These are phyloP conservation scores for Crocallis elinguaria DNA, from an alignment of 2,888 invertebrate species.

Conservation along the genomic window DNA sequence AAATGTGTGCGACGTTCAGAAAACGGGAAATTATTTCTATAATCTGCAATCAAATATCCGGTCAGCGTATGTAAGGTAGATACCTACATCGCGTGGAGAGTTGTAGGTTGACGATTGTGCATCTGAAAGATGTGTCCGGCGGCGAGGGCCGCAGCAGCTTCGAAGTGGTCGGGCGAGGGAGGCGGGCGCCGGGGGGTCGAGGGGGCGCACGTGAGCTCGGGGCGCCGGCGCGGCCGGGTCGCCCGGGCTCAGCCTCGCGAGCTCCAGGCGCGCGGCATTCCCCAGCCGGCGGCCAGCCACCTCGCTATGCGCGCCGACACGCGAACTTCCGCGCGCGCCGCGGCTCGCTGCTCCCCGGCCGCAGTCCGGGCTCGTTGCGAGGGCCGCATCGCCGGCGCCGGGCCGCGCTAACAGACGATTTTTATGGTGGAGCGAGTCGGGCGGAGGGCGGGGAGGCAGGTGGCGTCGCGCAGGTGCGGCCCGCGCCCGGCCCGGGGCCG, in stretches of 20 bases:
- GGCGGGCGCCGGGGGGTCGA: conserved; percentile 60
- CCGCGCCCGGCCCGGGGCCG: conserved; percentile 76
- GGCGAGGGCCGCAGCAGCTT: conserved; percentile 55
- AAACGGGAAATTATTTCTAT: conserved; percentile 42
- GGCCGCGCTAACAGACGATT: conserved; percentile 69
- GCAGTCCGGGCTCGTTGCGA: conserved; percentile 71
- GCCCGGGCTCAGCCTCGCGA: conserved; percentile 67
- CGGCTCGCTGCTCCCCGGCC: conserved; percentile 67
- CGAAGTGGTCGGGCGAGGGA: conserved; percentile 45
- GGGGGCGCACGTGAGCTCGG: conserved; percentile 70
- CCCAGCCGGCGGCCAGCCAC: conserved; percentile 71
- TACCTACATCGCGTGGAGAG: conserved; percentile 56
- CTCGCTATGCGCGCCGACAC: conserved; percentile 69
- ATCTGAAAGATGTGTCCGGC: conserved; percentile 72
- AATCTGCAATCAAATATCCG: conserved; percentile 53
- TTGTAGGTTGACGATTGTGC: conserved; percentile 76
- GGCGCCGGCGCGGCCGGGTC: conserved; percentile 79
- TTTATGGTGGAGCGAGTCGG: conserved; percentile 70
- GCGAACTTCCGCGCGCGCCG: conserved; percentile 62
- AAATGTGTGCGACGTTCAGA: not conserved
- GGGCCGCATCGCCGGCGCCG: conserved; percentile 71
- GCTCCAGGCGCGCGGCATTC: conserved; percentile 72
- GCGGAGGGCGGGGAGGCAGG: conserved; percentile 74
- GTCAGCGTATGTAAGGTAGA: conserved; percentile 42
- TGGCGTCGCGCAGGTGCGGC: conserved; percentile 77